These are phyloP conservation scores for Gopherus flavomarginatus DNA, from an alignment of 2,113 vertebrate species.

Conservation along the genomic window DNA sequence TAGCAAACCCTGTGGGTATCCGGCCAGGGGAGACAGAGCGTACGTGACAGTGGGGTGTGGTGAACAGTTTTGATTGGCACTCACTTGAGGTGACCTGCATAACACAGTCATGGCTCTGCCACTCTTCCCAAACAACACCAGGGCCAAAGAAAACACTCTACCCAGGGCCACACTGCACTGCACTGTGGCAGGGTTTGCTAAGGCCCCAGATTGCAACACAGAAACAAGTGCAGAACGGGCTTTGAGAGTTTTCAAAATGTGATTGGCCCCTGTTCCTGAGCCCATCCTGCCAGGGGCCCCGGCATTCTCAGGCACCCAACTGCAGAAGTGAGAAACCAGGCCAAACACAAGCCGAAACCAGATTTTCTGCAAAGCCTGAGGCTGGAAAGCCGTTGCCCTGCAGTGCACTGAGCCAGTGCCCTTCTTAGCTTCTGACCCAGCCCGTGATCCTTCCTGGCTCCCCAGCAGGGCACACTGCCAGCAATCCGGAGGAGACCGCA, in stretches of 20 bases:
- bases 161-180: not conserved
- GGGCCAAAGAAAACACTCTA: not conserved
- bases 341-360: not conserved
- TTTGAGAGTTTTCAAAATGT: not conserved
- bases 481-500: no score
- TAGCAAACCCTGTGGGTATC: not conserved
- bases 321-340: not conserved
- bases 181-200: not conserved
- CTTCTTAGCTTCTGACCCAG: not conserved
- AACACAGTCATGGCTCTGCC: not conserved
- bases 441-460: not conserved
- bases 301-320: rapidly evolving
- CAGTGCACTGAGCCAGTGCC: not conserved
- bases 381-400: not conserved
- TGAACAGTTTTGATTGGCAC: not conserved
- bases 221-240: not conserved
- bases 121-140: not conserved
- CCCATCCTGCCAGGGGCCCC: constrained; percentile 3
- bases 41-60: not conserved
- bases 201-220: not conserved
- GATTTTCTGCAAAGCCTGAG: not conserved
- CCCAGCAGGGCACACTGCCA: not conserved
- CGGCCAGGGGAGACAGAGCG: not conserved
- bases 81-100: not conserved
- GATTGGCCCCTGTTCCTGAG: not conserved